Conservation (phyloP, 1,140 invertebrate genomes). For the Ctenoplectra terminalis region DNA sequence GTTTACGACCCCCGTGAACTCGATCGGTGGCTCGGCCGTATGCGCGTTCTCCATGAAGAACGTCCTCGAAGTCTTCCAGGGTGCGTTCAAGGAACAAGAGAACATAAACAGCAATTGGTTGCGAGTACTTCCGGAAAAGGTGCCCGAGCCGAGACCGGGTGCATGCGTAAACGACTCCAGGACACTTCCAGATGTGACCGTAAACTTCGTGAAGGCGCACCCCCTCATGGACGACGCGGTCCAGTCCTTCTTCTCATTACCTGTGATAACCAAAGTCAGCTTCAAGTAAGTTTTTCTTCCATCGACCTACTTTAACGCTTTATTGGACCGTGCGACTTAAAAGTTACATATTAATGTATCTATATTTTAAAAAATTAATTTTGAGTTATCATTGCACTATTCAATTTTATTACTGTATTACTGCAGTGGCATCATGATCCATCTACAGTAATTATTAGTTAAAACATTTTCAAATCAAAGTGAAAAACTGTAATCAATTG, state of each 20-base stretch:
- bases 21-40: conserved; percentile 97
- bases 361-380: no score
- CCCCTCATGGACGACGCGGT: conserved; percentile 97
- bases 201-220: conserved; percentile 98
- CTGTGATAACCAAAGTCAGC: conserved; percentile 89
- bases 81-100: conserved; percentile 96
- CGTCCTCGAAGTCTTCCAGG: conserved; percentile 95
- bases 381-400: no score
- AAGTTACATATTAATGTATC: no score
- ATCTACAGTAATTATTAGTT: no score
- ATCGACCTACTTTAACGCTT: no score
- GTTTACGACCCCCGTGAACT: conserved; percentile 97
- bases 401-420: no score
- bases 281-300: conserved; percentile 83
- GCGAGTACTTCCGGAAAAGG: conserved; percentile 88
- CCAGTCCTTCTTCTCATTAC: conserved; percentile 88
- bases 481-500: no score
- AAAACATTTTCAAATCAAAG: no score
- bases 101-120: conserved; percentile 97
- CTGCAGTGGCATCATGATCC: no score
- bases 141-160: conserved; percentile 92
- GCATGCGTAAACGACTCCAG: conserved; percentile 96
- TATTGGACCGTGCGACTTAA: no score
- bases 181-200: conserved; percentile 91
- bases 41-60: conserved; percentile 97